A percentile compares a stretch with the other conserved stretches of the same genome.
Conservation (phyloP, 2,113 vertebrate genomes). For the Candoia aspera region DNA sequence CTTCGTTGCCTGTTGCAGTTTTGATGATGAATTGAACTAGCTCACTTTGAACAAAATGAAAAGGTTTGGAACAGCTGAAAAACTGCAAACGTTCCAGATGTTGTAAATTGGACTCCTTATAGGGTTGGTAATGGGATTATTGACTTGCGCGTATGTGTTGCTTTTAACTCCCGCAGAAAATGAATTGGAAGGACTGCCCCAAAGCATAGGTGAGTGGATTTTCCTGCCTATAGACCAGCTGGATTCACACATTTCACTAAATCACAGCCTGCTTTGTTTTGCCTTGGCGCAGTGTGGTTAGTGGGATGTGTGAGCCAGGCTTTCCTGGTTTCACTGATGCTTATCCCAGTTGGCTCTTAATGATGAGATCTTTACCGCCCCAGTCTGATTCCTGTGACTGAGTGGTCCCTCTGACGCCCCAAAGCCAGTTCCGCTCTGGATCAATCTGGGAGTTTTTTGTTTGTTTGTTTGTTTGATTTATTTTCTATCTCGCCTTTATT, state of each 20-base stretch:
- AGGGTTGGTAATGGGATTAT: background rate
- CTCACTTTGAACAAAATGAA: conserved; percentile 72
- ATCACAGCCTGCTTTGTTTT: background rate
- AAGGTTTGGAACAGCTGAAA: conserved; percentile 65
- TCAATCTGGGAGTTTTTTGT: background rate
- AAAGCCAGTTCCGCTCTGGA: background rate
- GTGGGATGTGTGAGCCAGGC: background rate
- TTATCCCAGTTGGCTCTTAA: background rate
- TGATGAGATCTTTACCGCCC: conserved; percentile 72
- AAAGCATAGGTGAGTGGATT: background rate
- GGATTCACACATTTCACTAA: background rate
- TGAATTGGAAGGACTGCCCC: no score
- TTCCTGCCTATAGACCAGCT: no score
- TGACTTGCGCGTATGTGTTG: background rate
- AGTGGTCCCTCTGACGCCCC: conserved; percentile 68
- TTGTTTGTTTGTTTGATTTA: no score
- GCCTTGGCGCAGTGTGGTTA: background rate
- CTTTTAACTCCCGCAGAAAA: fast-evolving
- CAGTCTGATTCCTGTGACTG: conserved; percentile 75
- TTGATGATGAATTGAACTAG: conserved; percentile 71
- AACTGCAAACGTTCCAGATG: conserved; percentile 4
- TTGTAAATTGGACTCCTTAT: background rate
- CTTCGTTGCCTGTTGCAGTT: conserved; percentile 23
- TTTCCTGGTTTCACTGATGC: background rate
- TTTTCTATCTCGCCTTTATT: no score